These are phyloP conservation scores for Empidonax traillii DNA, from an alignment of 2,113 vertebrate genomes.

Conservation along the genomic window DNA sequence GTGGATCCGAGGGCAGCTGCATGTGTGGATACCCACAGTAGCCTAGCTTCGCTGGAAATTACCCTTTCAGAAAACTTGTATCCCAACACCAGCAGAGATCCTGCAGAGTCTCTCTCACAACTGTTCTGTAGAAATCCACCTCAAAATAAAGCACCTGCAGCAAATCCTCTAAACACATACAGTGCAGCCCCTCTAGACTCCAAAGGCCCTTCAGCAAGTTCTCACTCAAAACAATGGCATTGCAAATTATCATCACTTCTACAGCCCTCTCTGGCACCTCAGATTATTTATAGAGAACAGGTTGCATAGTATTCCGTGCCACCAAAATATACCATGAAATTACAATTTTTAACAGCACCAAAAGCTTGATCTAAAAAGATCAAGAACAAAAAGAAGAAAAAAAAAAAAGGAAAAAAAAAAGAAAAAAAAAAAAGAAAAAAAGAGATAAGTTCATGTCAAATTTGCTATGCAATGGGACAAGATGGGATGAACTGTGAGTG, in stretches of 20 bases:
- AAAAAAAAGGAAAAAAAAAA: not conserved
- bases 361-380: not conserved
- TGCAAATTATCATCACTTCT: not conserved
- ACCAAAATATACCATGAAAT: not conserved
- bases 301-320: not conserved
- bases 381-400: not conserved
- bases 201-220: not conserved
- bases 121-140: not conserved
- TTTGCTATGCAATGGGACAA: not conserved
- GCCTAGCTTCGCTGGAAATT: not conserved
- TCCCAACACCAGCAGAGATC: not conserved
- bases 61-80: not conserved
- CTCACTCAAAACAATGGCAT: not conserved
- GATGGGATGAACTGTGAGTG: not conserved
- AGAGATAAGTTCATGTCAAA: not conserved
- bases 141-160: not conserved
- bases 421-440: not conserved
- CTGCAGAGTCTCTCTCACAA: not conserved
- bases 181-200: fast-evolving
- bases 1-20: not conserved
- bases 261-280: not conserved
- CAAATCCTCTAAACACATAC: not conserved
- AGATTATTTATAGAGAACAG: not conserved
- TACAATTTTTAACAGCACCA: not conserved
- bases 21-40: not conserved